Evolutionary conservation across 2,113 vertebrate genomes (phyloP), one percentile per base, ranked within the genome.

Genomic region (Sigmodon hispidus): DNA sequence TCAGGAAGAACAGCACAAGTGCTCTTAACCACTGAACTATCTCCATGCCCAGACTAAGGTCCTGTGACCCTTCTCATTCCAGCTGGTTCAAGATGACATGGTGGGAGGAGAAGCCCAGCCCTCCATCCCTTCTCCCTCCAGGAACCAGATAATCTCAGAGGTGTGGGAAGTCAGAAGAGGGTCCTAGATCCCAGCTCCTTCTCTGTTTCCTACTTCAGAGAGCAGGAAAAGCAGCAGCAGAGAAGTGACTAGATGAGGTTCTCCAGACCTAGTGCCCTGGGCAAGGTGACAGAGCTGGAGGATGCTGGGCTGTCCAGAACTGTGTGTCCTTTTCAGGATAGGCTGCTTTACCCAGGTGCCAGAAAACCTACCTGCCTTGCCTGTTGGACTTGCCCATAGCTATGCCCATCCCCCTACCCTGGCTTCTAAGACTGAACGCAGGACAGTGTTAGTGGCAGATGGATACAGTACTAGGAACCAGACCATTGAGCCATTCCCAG

Each of bases 401-500:
- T 45, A 36, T 3, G 57, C 50, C 72, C 63, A 11, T 55, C 70
- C 26, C 65, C 36, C 73, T 92, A 36, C 34, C 65, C 73, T 73
- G 67, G 84, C 43, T 94, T 24, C 79, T 67, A 90, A 40, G 87
- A 70, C 72, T 95, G 91, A 84, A 80, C 31, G 61, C 26, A 26
- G 31, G 55, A 45, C 57, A 76, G 50, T 69, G 34, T 70, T 59
- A 79, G 29, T 93, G 75, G 80, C 76, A 84, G 22, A 90, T 76
- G 67, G 75, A 34, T 89, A 88, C 79, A n/a, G 72, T 75, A 72
- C 76, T 61, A 22, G 80, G 83, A 93, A 83, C 76, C 89, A 43
- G 90, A 89, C 85, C 86, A 22, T 87, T 95, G 95, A 95, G 34
- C 90, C 86, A 70, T 70, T 26, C 48, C 40, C 52, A 94, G 70